These are phyloP conservation scores for Clangula hyemalis DNA, from an alignment of 2,797 vertebrate species.

Conservation along the genomic window DNA sequence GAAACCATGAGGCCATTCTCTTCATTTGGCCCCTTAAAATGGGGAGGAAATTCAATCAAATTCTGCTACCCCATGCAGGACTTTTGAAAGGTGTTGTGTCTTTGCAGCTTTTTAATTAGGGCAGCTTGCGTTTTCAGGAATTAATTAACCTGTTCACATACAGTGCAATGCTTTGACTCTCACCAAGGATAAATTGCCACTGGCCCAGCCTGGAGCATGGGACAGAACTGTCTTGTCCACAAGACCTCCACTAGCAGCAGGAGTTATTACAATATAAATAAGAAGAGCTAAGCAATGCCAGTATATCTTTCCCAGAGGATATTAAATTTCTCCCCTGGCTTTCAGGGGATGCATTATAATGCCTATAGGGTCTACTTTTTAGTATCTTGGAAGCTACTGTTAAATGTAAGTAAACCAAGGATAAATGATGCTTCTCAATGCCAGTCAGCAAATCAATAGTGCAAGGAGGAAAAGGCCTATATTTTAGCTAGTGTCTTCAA, in stretches of 20 bases:
- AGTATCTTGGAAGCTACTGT: background rate
- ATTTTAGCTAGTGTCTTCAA: background rate
- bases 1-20: background rate
- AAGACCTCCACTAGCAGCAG: background rate
- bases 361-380: background rate
- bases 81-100: background rate
- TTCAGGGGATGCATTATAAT: background rate
- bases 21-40: background rate
- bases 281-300: background rate
- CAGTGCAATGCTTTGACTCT: background rate
- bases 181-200: background rate
- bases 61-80: background rate
- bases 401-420: background rate
- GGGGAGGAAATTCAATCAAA: background rate
- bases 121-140: background rate
- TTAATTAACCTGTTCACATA: background rate
- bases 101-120: background rate
- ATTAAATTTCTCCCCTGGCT: background rate
- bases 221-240: background rate
- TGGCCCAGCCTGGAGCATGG: background rate
- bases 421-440: background rate
- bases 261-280: background rate
- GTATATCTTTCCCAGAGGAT: background rate
- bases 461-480: background rate
- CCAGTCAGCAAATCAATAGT: constrained; percentile 1